Base-by-base conservation (phyloP, 2,888 invertebrate genomes). In the Rosalia funebris region DNA sequence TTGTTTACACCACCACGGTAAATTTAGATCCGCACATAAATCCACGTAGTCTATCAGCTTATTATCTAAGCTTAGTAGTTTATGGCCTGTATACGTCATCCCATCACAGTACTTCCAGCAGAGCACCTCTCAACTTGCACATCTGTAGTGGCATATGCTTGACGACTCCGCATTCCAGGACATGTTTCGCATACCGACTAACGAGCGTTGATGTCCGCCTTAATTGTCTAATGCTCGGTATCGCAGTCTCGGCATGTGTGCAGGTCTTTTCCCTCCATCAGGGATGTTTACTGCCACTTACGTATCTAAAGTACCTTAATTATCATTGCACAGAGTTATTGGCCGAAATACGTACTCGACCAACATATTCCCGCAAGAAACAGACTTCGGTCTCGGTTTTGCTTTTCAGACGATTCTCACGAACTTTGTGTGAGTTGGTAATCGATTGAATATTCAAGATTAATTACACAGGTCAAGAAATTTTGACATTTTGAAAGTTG, bases 151-250 rank as follows among this genome's bases (percentile, higher is more conserved):
- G 70, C 72, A 72, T 74, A 73, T 73, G 73, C 73, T 74, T 72
- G 73, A 71, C 70, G 70, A 62, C 58, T 62, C 60, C 60, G 67
- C 73, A 72, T 75, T 73, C 73, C 71, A 61, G 72, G 66, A 63
- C 62, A 67, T 66, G 69, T 70, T 71, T 74, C 68, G 69, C 73
- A 73, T 75, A 73, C 72, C 72, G 65, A 61, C 68, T 75, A 75
- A 74, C 73, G 74, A 75, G 73, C 73, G 65, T 61, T 65, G 68
- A 74, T 73, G 73, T 75, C 74, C 75, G 70, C 67, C 71, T 75
- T 72, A 75, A 74, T 72, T 71, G 69, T 70, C 69, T 65, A 64
- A 69, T 70, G 68, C 62, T 58, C 60, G 57, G 57, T 60, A 62
- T 62, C 41, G 41, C 41, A 41, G 54, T 25, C 56, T 34, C 57